Base-by-base conservation (phyloP, 37 sponge, comb jelly and placozoan species). In the Ianthella basta region DNA sequence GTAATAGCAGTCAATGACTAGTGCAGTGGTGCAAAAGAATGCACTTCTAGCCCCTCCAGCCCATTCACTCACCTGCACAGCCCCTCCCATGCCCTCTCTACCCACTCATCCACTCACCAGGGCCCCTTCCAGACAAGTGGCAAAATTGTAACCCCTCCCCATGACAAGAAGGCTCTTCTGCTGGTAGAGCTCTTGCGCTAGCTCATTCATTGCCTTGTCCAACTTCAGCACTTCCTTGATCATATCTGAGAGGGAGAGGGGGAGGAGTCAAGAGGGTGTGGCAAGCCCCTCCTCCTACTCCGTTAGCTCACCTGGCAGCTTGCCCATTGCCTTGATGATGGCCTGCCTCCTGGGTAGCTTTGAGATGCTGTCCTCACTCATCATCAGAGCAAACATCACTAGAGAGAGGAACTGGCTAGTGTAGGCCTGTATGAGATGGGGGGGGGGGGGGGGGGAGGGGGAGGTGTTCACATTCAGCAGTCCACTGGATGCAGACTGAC, bases 121-220 rank as follows among this genome's bases (percentile, higher is more conserved):
- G 40, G 99, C 99, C 68, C 99, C 99, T 59, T 99, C 99, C 59
- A 99, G 72, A 63, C 99, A 99, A 30, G 99, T 99, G 15, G 99
- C 99, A 82, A 82, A 99, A 90, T 99, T 96, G 90, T 86, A 99
- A 14, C 99, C 99, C 34, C 99, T 63, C 12, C 99, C 99, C 97
- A 99, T 99, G 20, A 99, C 88, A 29, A 99, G 88, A 16, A 99
- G 70, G 69, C 97, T 97, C 91, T 95, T 95, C 86, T 99, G 87
- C 13, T 97, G 74, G 75, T 92, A 84, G 35, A 99, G 83, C 56
- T 91, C 90, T 56, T 91, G 56, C 13, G 99, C 97, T 27, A 99
- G 70, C 4, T 74, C 56, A 33, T 60, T 50, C 32, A 99, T 99
- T 65, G 89, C 80, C n/a, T 66, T 29, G 69, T 99, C 88, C 65